These are phyloP conservation scores for Ciconia nigra DNA, from an alignment of 2,797 vertebrate species.

Conservation along the genomic window DNA sequence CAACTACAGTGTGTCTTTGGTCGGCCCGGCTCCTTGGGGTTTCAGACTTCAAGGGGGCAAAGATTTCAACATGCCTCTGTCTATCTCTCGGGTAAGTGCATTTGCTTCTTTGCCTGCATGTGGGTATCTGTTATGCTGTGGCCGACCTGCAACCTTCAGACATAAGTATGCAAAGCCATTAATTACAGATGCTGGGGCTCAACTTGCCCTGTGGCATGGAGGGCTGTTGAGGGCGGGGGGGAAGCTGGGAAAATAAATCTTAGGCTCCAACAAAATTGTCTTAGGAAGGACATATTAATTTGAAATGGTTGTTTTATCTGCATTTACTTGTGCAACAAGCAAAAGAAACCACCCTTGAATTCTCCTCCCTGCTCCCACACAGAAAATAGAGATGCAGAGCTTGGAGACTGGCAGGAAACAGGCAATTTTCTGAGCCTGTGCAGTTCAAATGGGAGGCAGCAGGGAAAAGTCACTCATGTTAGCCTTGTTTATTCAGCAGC, in stretches of 20 bases:
- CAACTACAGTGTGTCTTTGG: slow-evolving; percentile 90
- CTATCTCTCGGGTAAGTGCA: slow-evolving; percentile 91
- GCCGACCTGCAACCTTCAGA: background rate
- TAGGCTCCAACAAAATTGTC: background rate
- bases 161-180: background rate
- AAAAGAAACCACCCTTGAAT: background rate
- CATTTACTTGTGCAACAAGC: background rate
- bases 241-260: background rate
- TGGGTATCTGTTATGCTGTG: background rate
- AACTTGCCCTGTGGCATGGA: background rate
- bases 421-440: background rate
- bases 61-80: slow-evolving; percentile 97
- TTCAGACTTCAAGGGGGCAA: slow-evolving; percentile 98
- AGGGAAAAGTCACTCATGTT: background rate
- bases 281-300: background rate
- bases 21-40: slow-evolving; percentile 94
- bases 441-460: background rate
- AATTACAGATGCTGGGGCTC: background rate
- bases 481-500: background rate
- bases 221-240: background rate
- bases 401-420: background rate
- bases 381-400: background rate
- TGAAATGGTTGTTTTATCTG: background rate
- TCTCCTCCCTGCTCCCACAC: background rate
- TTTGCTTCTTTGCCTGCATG: background rate